Base-by-base conservation (phyloP, 2,888 invertebrate species). In the Subacronicta megacephala region DNA sequence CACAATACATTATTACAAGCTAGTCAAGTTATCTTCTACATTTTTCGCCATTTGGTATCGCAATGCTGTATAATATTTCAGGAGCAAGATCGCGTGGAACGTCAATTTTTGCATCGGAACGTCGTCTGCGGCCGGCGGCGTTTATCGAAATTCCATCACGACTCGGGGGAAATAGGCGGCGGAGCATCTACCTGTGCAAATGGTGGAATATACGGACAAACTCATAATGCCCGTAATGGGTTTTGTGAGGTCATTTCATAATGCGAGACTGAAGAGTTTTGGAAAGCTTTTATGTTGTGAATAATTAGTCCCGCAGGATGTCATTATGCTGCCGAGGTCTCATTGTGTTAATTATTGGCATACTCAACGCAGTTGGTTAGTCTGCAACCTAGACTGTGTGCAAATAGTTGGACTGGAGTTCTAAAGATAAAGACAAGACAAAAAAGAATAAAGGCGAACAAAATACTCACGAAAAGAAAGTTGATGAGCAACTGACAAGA, bases 41-140 rank as follows among this genome's bases (percentile, higher is more conserved):
- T 72, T 62, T 54, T 29, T 31, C 43, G 12, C 20, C 31, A 37
- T 56, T 60, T 65, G 54, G 58, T 45, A 50, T 23, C 41, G 18
- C 17, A 31, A 35, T 57, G 61, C 54, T 65, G 58, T 62, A 58
- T 68, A 70, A 69, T 64, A 62, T 56, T 42, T 37, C 16, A 35
- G 46, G 36, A 45, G 16, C 26, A 57, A 72, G 46, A 56, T 57
- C 61, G 73, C 43, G 4, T 20, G 68, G 78, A 70, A 81, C 75
- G 81, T 67, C 69, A 75, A 78, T 80, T 82, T 82, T 81, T 81
- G 77, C 81, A 81, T 82, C 63, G 80, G 82, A 75, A 81, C 71
- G 77, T 59, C 43, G 60, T 42, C 43, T 35, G 50, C 46, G 58
- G 62, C 50, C 69, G 62, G 56, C 62, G 65, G 74, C 69, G 65